Evolutionary conservation across 2,113 vertebrate species (phyloP).

Genomic region (Dicrurus megarhynchus): DNA sequence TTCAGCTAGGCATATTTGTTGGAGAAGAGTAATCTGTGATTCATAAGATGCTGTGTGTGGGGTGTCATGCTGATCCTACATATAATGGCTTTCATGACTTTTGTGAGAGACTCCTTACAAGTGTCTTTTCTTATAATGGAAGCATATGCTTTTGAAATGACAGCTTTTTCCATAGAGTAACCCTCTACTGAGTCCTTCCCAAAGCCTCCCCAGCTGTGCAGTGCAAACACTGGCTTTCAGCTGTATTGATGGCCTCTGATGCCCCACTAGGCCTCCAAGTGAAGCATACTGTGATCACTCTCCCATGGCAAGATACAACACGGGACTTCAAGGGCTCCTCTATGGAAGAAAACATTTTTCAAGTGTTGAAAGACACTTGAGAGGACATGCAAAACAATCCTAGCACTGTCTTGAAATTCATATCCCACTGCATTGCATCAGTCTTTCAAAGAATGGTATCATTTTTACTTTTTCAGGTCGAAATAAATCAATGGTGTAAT

Average conservation of each 20-base stretch:
- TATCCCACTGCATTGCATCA: not conserved
- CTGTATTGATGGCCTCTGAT: not conserved
- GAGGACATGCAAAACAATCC: not conserved
- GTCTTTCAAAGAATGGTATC: not conserved
- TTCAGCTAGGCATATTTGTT: not conserved
- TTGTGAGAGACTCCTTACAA: not conserved
- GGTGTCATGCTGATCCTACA: not conserved
- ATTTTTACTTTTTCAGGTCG: not conserved
- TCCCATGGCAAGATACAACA: not conserved
- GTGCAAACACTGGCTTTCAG: rapidly evolving
- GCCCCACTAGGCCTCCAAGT: not conserved
- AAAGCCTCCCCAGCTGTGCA: not conserved
- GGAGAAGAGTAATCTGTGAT: not conserved
- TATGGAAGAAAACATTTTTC: not conserved
- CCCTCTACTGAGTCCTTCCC: not conserved
- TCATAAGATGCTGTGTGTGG: not conserved
- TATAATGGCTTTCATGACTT: not conserved
- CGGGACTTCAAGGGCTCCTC: not conserved
- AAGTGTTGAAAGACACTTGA: not conserved
- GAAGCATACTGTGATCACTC: not conserved
- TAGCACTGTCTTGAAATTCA: not conserved
- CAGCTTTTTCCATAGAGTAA: not conserved
- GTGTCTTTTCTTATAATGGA: not conserved
- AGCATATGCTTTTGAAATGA: not conserved
- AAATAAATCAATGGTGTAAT: not conserved